These are phyloP conservation scores for Trissolcus basalis DNA, from an alignment of 1,140 invertebrate species.

Conservation along the genomic window DNA sequence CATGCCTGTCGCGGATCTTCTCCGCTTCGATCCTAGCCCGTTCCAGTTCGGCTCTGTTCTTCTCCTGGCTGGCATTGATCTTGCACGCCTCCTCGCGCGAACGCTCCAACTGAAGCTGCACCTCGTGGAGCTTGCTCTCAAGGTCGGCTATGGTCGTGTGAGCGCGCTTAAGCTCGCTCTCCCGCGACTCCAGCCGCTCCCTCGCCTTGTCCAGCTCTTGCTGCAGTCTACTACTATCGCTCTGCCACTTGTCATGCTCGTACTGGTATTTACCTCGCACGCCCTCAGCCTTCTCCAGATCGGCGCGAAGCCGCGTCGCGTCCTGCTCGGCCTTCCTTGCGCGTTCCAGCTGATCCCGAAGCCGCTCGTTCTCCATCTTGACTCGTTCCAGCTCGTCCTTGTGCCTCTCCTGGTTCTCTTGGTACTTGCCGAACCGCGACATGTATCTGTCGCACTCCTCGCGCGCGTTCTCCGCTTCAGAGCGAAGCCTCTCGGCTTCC, in stretches of 20 bases:
- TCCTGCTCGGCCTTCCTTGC: constrained; percentile 83
- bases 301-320: constrained; percentile 80
- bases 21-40: constrained; percentile 89
- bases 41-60: constrained; percentile 86
- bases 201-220: constrained; percentile 83
- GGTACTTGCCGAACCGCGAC: constrained; percentile 85
- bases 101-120: constrained; percentile 86
- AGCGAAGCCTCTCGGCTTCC: constrained; percentile 83
- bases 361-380: constrained; percentile 88
- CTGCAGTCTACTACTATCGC: constrained; percentile 78
- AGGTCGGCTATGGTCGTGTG: constrained; percentile 81
- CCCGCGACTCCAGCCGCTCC: constrained; percentile 84
- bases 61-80: constrained; percentile 82
- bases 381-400: constrained; percentile 88
- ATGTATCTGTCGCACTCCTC: constrained; percentile 86
- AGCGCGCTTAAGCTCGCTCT: constrained; percentile 84
- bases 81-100: constrained; percentile 87
- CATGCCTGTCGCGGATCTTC: constrained; percentile 88
- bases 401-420: constrained; percentile 83
- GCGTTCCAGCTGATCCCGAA: constrained; percentile 87
- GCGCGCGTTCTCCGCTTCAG: constrained; percentile 82
- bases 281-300: constrained; percentile 85
- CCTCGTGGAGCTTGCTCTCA: constrained; percentile 87
- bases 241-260: constrained; percentile 87
- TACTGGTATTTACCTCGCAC: constrained; percentile 91